A percentile compares a stretch with the other conserved stretches of the same genome.
These are phyloP conservation scores for Paralinhomoeus sp. DNA, from an alignment of 2,888 invertebrate genomes.

Conservation along the genomic window DNA sequence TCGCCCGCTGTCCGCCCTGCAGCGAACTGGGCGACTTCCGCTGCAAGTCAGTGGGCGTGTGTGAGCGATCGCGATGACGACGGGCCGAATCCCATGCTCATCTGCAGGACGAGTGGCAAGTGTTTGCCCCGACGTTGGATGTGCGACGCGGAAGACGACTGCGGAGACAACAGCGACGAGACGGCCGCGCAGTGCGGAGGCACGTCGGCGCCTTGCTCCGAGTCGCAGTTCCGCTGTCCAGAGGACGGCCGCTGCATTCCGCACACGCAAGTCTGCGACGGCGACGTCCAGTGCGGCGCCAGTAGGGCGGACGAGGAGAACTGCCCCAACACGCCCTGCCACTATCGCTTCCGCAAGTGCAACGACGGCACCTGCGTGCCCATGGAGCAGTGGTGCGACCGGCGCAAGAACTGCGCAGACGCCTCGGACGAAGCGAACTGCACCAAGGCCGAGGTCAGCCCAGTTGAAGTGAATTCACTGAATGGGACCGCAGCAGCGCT, in stretches of 20 bases:
- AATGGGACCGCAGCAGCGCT: too few species aligned
- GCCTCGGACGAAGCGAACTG: slow-evolving; percentile 4
- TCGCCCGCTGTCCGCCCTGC: slow-evolving; percentile 70
- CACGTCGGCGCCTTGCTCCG: slow-evolving; percentile 38
- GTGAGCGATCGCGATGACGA: background rate
- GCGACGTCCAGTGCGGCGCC: slow-evolving; percentile 85
- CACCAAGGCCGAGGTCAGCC: background rate
- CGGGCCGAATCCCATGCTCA: too few species aligned
- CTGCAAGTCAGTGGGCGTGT: slow-evolving; percentile 39
- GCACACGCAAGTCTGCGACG: slow-evolving; percentile 76
- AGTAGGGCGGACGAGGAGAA: slow-evolving; percentile 54
- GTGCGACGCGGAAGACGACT: slow-evolving; percentile 88
- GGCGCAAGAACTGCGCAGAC: background rate
- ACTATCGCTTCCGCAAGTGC: slow-evolving; percentile 17
- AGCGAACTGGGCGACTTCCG: slow-evolving; percentile 67
- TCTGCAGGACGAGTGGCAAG: background rate
- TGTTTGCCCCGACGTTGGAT: slow-evolving; percentile 64
- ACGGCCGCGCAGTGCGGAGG: slow-evolving; percentile 30
- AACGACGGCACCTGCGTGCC: background rate
- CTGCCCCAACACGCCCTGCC: slow-evolving; percentile 16
- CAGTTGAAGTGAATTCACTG: too few species aligned
- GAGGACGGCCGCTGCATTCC: slow-evolving; percentile 68
- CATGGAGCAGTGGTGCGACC: background rate
- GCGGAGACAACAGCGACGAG: slow-evolving; percentile 64
- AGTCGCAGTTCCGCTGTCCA: slow-evolving; percentile 27